Conservation (phyloP, 2,113 vertebrate genomes). For the Pseudorasbora parva region DNA sequence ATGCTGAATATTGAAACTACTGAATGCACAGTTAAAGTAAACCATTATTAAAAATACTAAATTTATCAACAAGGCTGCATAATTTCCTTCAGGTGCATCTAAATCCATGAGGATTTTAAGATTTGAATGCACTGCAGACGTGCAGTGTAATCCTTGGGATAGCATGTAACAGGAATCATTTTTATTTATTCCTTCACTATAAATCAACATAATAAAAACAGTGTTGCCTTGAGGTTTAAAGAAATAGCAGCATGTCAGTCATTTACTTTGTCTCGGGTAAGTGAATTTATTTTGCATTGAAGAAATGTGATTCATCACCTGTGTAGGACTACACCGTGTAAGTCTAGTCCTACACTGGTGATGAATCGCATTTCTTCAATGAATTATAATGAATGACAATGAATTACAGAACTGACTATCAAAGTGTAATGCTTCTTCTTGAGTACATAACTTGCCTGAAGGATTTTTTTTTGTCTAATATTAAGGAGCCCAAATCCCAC, state of each 20-base stretch:
- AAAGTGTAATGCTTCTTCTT: neutral
- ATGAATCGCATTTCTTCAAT: too few species aligned
- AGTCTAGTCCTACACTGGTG: too few species aligned
- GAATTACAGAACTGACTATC: constrained; percentile 2
- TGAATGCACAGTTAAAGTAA: neutral
- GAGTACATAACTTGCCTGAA: neutral
- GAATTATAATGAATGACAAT: constrained; percentile 7
- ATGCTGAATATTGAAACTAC: too few species aligned
- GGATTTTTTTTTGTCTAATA: constrained; percentile 13
- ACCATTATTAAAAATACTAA: neutral
- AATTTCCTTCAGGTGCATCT: constrained; percentile 19
- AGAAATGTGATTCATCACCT: neutral
- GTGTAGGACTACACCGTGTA: neutral
- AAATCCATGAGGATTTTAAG: constrained; percentile 25
- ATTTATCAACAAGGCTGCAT: constrained; percentile 21
- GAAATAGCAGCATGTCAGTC: neutral
- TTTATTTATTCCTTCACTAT: constrained; percentile 28
- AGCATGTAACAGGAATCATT: constrained; percentile 5
- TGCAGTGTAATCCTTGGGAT: too few species aligned
- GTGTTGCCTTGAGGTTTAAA: neutral
- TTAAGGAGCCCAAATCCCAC: constrained; percentile 19
- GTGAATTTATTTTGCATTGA: constrained; percentile 5
- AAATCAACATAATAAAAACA: neutral
- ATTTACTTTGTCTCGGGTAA: constrained; percentile 19
- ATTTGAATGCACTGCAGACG: constrained; percentile 10